phyloP scores from a whole-genome alignment of 2,113 vertebrate species.

The Nothocercus nigrocapillus region DNA sequence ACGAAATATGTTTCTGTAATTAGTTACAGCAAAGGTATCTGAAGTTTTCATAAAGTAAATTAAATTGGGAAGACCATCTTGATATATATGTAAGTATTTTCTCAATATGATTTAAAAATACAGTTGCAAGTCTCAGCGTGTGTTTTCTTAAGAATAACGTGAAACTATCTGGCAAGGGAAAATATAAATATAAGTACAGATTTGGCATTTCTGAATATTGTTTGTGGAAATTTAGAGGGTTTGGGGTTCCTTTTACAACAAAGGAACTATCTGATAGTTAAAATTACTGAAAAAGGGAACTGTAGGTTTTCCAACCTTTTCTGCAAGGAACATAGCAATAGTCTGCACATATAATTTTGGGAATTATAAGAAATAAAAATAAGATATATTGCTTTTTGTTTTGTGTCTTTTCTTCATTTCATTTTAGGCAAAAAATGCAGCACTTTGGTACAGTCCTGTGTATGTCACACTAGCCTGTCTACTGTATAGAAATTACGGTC shows the following conservation, averaged over 20 bases:
- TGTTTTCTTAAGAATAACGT: not conserved
- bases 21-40: not conserved
- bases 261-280: not conserved
- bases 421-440: not conserved
- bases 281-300: not conserved
- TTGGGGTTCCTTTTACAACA: not conserved
- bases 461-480: not conserved
- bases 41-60: not conserved
- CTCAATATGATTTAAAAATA: not conserved
- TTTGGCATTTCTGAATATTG: not conserved
- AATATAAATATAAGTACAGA: not conserved
- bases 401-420: not conserved
- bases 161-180: not conserved
- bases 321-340: not conserved
- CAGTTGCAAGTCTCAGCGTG: not conserved
- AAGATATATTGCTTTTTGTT: not conserved
- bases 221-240: not conserved
- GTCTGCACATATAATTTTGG: not conserved
- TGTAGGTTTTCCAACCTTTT: not conserved
- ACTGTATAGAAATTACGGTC: not conserved
- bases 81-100: not conserved
- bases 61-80: not conserved
- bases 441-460: not conserved
- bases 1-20: not conserved
- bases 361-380: not conserved